phyloP scores from a whole-genome alignment of 2,797 vertebrate species.

The Pseudochromis fuscus region DNA sequence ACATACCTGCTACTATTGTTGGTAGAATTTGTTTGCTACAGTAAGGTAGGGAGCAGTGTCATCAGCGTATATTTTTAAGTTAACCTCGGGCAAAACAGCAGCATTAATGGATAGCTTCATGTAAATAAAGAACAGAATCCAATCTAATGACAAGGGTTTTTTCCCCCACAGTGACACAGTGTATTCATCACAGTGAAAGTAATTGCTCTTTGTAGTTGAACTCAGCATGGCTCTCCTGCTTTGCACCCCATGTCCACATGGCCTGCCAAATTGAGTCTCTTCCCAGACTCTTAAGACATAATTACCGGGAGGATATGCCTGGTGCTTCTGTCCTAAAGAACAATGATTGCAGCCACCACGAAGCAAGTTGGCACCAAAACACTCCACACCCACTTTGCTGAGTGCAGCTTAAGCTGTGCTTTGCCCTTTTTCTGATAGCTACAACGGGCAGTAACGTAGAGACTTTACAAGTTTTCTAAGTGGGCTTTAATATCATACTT shows the following conservation, averaged over 20 bases:
- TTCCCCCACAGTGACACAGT: constrained; percentile 26
- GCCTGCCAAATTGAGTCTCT: constrained; percentile 56
- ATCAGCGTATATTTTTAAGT: constrained; percentile 1
- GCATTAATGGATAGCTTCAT: constrained; percentile 15
- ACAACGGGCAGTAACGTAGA: neutral
- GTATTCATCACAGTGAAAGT: constrained; percentile 55
- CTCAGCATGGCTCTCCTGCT: constrained; percentile 57
- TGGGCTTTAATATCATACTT: neutral
- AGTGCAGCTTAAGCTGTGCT: constrained; percentile 20
- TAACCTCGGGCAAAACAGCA: constrained; percentile 5
- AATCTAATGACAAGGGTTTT: constrained; percentile 7
- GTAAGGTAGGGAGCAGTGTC: neutral
- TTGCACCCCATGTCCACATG: constrained; percentile 42
- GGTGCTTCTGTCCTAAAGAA: constrained; percentile 47
- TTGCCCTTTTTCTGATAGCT: neutral
- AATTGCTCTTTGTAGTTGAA: constrained; percentile 50
- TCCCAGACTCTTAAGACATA: constrained; percentile 62
- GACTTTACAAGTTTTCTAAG: neutral
- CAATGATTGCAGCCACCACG: constrained; percentile 43
- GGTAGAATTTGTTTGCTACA: neutral
- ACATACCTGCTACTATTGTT: neutral
- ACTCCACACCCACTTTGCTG: constrained; percentile 9
- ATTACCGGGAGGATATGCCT: constrained; percentile 52
- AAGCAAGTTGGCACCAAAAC: constrained; percentile 40
- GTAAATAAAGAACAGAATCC: constrained; percentile 24